Base-by-base conservation (phyloP, 2,888 invertebrate species). In the Archaeoteleia sp. region DNA sequence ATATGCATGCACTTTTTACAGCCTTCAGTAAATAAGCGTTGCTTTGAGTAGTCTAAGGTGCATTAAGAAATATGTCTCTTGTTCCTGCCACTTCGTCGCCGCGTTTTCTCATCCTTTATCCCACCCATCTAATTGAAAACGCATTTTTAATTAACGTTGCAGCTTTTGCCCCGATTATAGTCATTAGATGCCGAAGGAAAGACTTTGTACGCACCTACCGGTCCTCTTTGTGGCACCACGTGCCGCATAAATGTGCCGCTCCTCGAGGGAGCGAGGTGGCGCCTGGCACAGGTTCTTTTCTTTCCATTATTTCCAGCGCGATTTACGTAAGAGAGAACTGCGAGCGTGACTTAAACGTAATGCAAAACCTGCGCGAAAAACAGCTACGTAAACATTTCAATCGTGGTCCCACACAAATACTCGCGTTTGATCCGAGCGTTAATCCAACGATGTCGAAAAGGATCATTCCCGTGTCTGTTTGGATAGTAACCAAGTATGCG, bases 391-490 rank as follows among this genome's bases (percentile, higher is more conserved):
- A n/a, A n/a, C n/a, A n/a, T n/a, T n/a, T n/a, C n/a, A n/a, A n/a
- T n/a, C n/a, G n/a, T n/a, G n/a, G n/a, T n/a, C n/a, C n/a, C n/a
- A n/a, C n/a, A n/a, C n/a, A n/a, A n/a, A n/a, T 9, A 32, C 39
- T 53, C 37, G 10, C 53, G 62, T 62, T 62, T 67, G 67, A 67
- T 62, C 62, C 35, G 39, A 43, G 37, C 34, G 65, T 58, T 58
- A 58, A 65, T 65, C 57, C 57, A 37, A 34, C 37, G 63, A 34
- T 23, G 48, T 48, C 43, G 43, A 58, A 61, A 55, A 57, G 66
- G 58, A 66, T 63, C 57, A 53, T 57, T 61, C 73, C 72, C 71
- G 63, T 71, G 71, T 74, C 69, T 67, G 58, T 73, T 67, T 70
- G 67, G 65, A 60, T 66, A 55, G 54, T 65, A 72, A 57, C 70